Evolutionary conservation across 1,140 invertebrate genomes (phyloP).

Genomic region (Leptopilina clavipes): DNA sequence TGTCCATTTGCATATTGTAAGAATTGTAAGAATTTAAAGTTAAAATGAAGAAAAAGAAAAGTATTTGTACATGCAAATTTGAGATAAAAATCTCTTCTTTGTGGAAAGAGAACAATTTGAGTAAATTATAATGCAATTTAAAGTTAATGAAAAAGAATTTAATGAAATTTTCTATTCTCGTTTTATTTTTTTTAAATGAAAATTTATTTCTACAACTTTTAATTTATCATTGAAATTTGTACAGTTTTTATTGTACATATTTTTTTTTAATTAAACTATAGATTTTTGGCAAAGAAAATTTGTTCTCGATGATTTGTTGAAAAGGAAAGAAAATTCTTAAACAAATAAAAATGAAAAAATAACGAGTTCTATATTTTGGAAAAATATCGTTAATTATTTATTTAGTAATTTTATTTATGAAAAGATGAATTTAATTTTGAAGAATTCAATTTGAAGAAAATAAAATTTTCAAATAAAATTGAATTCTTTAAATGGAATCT

Average conservation of each 20-base stretch:
- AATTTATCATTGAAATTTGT: conserved; percentile 25
- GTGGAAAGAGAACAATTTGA: neutral
- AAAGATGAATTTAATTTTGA: too few species aligned
- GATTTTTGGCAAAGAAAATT: neutral
- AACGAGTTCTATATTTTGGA: too few species aligned
- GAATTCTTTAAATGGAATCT: too few species aligned
- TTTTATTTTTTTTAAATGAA: neutral
- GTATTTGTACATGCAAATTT: conserved; percentile 24
- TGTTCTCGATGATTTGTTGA: conserved; percentile 11
- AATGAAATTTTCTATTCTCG: neutral
- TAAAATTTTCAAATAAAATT: too few species aligned
- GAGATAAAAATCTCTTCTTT: neutral
- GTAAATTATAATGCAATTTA: neutral
- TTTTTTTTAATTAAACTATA: neutral
- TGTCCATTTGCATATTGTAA: conserved; percentile 17
- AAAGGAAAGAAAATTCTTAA: neutral
- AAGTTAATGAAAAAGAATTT: neutral
- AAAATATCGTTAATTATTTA: too few species aligned
- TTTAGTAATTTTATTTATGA: too few species aligned
- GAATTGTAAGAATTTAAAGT: neutral
- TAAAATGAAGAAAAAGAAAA: neutral
- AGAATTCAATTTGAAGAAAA: too few species aligned
- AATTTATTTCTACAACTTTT: neutral
- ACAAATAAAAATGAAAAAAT: neutral
- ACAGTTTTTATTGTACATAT: conserved; percentile 2